Conservation (phyloP, 2,797 vertebrate species). For the Thripadectes ignobilis region DNA sequence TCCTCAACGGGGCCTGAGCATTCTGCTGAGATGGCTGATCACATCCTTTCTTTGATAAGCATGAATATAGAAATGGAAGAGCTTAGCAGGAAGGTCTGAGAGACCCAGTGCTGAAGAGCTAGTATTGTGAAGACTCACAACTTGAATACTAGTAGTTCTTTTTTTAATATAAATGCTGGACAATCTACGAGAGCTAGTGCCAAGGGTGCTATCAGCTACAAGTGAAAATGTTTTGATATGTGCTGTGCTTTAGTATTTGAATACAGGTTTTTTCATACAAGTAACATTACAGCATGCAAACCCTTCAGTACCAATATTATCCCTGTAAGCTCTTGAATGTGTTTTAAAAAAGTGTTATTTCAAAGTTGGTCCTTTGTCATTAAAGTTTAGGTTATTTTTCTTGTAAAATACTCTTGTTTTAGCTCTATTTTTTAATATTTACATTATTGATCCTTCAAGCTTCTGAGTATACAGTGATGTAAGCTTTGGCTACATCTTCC, state of each 20-base stretch:
- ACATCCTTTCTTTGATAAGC: neutral
- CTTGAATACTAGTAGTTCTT: neutral
- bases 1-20: neutral
- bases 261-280: neutral
- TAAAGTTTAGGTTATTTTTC: neutral
- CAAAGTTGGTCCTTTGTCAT: neutral
- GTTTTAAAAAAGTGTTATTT: neutral
- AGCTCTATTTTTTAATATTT: conserved; percentile 5
- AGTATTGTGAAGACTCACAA: neutral
- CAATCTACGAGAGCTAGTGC: neutral
- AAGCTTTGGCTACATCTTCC: conserved; percentile 40
- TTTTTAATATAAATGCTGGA: neutral
- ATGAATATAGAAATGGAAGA: neutral
- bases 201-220: neutral
- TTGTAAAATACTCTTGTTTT: neutral
- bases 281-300: neutral
- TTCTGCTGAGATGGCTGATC: neutral
- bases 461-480: conserved; percentile 4
- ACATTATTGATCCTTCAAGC: conserved; percentile 22
- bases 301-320: neutral
- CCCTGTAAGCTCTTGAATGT: neutral
- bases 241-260: neutral
- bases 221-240: neutral
- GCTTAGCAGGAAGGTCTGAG: neutral
- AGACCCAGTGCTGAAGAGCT: neutral